Base-by-base conservation (phyloP, 2,797 vertebrate genomes). In the Pygocentrus nattereri region DNA sequence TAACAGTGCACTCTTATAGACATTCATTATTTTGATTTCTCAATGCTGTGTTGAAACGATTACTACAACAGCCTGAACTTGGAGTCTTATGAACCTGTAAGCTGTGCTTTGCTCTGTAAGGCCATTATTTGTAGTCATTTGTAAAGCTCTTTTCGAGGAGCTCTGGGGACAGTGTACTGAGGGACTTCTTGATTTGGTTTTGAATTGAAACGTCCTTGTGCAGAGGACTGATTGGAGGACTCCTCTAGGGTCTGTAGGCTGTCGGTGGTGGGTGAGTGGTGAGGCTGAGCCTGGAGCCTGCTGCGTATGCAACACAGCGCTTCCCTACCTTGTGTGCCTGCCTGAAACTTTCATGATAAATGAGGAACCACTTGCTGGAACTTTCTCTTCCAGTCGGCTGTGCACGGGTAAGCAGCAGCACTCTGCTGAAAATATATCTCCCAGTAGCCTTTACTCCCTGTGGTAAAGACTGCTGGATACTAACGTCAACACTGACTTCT, bases 311-410 rank as follows among this genome's bases (percentile, higher is more conserved):
- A 69, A n/a, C 64, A 69, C n/a, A 21, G 31, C 38, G 44, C 68
- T 58, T 71, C 65, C n/a, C 61, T 54, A 21, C 72, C 74, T 59
- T 5, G 27, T 7, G 3, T 0, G 27, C 11, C 44, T 13, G 25
- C 74, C 68, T 41, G 6, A 77, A 70, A 82, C 49, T 54, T 77
- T 80, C 56, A 49, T 74, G 77, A 80, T 82, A 49, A 80, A 84
- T 78, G 74, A 82, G 67, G 30, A 82, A 54, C 19, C 74, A 49
- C 72, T 75, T 69, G n/a, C 82, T 69, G 62, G 70, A 82, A 83
- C 80, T 58, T 82, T 74, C 18, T 19, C 69, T 78, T 83, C 74
- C 82, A 62, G 59, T 52, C 41, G 69, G 50, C 69, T 65, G 69
- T 54, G 61, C 34, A 58, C 34, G 75, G 52, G 13, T 19, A 38